These are phyloP conservation scores for Bolinopsis microptera DNA, from an alignment of 37 sponge, comb jelly and placozoan species.

Conservation along the genomic window DNA sequence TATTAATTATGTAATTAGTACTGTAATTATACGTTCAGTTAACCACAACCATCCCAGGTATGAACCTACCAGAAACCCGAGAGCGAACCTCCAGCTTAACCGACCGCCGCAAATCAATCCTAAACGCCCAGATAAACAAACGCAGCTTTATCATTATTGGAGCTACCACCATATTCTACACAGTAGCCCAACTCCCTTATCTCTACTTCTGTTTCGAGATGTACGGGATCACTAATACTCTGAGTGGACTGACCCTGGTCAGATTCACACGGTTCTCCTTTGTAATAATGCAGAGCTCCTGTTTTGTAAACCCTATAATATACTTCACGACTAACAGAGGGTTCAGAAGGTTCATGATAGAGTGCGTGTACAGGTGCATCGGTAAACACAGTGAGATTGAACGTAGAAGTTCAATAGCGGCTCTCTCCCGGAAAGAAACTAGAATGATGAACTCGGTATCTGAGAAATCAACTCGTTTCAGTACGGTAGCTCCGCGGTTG, in stretches of 20 bases:
- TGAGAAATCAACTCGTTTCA: not conserved
- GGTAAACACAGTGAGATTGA: not conserved
- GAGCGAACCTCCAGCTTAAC: not conserved
- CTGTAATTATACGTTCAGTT: too few species aligned
- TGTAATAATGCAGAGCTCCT: slow-evolving; percentile 46
- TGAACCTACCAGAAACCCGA: not conserved
- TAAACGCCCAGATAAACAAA: slow-evolving; percentile 31
- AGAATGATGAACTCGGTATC: not conserved
- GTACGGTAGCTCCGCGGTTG: not conserved
- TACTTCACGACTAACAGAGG: slow-evolving; percentile 61
- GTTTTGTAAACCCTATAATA: slow-evolving; percentile 58
- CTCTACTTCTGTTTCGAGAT: slow-evolving; percentile 37
- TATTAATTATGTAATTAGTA: too few species aligned
- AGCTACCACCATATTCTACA: slow-evolving; percentile 27
- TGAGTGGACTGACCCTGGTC: not conserved
- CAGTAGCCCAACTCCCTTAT: slow-evolving; percentile 34
- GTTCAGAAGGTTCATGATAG: slow-evolving; percentile 1
- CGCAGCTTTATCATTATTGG: slow-evolving; percentile 11
- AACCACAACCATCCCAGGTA: too few species aligned
- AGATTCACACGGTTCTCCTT: not conserved
- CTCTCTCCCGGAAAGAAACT: not conserved
- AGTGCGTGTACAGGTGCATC: not conserved
- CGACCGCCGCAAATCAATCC: not conserved
- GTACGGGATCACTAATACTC: slow-evolving; percentile 18
- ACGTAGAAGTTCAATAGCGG: not conserved